Conservation (phyloP, 2,888 invertebrate genomes). For the Sceliomorpha sp. region DNA sequence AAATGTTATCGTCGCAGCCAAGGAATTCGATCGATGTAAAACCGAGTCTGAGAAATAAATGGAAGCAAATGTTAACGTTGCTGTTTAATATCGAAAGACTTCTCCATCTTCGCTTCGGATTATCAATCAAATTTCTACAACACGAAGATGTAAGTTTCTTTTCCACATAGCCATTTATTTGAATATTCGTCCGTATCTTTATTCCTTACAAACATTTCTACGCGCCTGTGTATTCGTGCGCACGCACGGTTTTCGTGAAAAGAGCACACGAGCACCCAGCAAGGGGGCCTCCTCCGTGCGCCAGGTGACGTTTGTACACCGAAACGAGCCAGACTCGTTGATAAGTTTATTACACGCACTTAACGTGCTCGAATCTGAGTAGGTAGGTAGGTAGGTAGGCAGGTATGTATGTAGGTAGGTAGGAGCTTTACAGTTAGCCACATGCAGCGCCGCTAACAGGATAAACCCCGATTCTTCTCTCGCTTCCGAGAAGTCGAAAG, state of each 20-base stretch:
- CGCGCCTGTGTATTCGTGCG: neutral
- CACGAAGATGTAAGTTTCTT: too few relatives aligned
- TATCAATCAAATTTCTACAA: too few relatives aligned
- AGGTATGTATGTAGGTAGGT: slow-evolving; percentile 18
- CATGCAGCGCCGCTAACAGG: slow-evolving; percentile 30
- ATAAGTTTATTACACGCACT: slow-evolving; percentile 45
- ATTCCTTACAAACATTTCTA: too few relatives aligned
- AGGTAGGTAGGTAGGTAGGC: neutral
- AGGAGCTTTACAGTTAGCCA: slow-evolving; percentile 50
- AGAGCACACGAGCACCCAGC: slow-evolving; percentile 10
- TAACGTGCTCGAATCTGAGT: slow-evolving; percentile 15
- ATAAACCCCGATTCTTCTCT: slow-evolving; percentile 5
- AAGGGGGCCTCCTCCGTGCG: slow-evolving; percentile 29
- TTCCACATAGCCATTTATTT: too few relatives aligned
- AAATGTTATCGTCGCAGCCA: too few relatives aligned
- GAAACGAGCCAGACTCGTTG: slow-evolving; percentile 25
- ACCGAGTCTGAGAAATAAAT: too few relatives aligned
- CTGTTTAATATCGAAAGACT: too few relatives aligned
- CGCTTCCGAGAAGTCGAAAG: too few relatives aligned
- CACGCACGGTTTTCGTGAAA: slow-evolving; percentile 2
- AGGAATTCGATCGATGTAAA: too few relatives aligned
- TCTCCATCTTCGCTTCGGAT: too few relatives aligned
- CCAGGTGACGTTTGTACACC: slow-evolving; percentile 37
- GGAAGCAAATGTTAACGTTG: too few relatives aligned
- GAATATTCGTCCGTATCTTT: too few relatives aligned